Percentiles rank a stretch among this genome's conserved stretches.
Conservation (phyloP, 2,113 vertebrate species). For the Leucopsar rothschildi region DNA sequence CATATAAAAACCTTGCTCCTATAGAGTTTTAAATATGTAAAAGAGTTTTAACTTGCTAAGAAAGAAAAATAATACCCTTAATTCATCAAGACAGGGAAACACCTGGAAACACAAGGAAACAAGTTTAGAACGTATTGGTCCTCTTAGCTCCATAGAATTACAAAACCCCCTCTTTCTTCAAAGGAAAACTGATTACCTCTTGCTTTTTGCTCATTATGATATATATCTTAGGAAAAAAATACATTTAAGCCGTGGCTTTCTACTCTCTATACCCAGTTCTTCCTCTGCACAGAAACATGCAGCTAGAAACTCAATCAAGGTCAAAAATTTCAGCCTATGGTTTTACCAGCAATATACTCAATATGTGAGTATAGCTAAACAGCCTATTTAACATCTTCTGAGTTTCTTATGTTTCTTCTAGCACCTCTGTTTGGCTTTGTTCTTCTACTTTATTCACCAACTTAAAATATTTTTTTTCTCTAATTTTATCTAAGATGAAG, state of each 20-base stretch:
- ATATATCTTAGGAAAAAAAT: neutral
- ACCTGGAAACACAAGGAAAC: neutral
- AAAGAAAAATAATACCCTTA: neutral
- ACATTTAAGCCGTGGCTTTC: neutral
- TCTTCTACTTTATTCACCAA: neutral
- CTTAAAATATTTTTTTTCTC: neutral
- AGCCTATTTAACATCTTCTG: neutral
- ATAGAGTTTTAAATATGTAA: neutral
- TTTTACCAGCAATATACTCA: neutral
- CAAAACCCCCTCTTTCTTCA: neutral
- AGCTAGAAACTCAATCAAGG: neutral
- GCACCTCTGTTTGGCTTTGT: neutral
- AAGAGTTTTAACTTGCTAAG: neutral
- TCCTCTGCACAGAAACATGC: neutral
- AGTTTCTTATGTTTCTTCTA: neutral
- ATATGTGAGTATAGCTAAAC: neutral
- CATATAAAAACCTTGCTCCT: neutral
- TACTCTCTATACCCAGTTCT: neutral
- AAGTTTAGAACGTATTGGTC: neutral
- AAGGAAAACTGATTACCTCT: neutral
- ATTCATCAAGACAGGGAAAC: neutral
- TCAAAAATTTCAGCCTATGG: neutral
- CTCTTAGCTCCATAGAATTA: neutral
- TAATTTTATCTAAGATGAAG: neutral
- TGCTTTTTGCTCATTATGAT: neutral